These are phyloP conservation scores for Podocnemis expansa DNA, from an alignment of 2,113 vertebrate genomes.

Conservation along the genomic window DNA sequence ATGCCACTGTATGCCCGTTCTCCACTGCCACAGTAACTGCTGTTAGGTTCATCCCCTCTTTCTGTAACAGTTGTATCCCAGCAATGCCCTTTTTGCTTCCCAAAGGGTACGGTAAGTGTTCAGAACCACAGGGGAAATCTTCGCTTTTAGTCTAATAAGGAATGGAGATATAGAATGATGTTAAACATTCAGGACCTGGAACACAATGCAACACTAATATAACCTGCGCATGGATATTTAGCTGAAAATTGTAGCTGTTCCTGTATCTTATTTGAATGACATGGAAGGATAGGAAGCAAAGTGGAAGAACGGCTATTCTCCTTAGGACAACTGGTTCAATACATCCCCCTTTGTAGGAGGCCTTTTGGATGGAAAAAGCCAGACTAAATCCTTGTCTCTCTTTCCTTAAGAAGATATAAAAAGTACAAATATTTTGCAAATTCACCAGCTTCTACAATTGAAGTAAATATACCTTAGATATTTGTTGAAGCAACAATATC, in stretches of 20 bases:
- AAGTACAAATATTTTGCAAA: background rate
- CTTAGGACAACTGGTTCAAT: background rate
- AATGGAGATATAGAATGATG: slow-evolving; percentile 39
- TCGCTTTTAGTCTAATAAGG: slow-evolving; percentile 67
- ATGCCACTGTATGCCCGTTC: slow-evolving; percentile 85
- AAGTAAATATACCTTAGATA: too few species aligned
- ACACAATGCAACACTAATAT: slow-evolving; percentile 24
- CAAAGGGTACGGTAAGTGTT: slow-evolving; percentile 92
- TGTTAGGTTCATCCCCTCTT: slow-evolving; percentile 80
- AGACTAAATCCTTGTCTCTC: background rate
- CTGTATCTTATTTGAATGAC: background rate
- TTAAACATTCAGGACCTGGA: slow-evolving; percentile 59
- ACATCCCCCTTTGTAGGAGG: too few species aligned
- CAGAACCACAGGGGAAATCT: slow-evolving; percentile 85
- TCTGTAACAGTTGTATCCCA: slow-evolving; percentile 59
- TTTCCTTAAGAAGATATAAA: background rate
- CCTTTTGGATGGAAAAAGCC: too few species aligned
- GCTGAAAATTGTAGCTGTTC: background rate
- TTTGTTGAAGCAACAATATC: too few species aligned
- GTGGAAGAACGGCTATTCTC: background rate
- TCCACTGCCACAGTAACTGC: slow-evolving; percentile 88
- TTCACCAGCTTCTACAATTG: too few species aligned
- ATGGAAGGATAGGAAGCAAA: background rate
- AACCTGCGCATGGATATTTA: background rate
- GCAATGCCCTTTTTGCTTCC: slow-evolving; percentile 83